Conservation (phyloP, 2,888 invertebrate species). For the Melieria picta region DNA sequence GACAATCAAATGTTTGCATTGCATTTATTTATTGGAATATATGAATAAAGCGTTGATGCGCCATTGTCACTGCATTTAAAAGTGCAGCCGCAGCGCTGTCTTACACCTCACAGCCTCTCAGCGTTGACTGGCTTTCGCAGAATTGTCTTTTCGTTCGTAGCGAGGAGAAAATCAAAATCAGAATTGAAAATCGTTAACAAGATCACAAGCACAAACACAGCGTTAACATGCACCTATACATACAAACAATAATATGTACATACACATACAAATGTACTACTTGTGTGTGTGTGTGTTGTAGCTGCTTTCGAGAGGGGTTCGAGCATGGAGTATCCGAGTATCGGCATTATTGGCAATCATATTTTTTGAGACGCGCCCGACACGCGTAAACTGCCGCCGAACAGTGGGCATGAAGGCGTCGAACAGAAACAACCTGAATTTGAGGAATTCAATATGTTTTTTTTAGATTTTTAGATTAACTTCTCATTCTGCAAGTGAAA, state of each 20-base stretch:
- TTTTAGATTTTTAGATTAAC: no score
- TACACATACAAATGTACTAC: background rate
- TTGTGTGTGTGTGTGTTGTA: background rate
- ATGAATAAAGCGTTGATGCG: slow-evolving; percentile 58
- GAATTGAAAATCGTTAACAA: slow-evolving; percentile 60
- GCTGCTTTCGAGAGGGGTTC: background rate
- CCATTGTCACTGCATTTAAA: slow-evolving; percentile 32
- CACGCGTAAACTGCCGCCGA: background rate
- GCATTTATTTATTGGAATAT: slow-evolving; percentile 61
- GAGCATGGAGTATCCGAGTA: no score
- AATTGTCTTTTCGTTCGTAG: slow-evolving; percentile 30
- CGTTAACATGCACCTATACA: background rate
- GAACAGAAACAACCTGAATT: background rate
- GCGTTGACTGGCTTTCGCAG: background rate
- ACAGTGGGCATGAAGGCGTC: background rate
- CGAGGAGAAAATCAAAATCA: slow-evolving; percentile 60
- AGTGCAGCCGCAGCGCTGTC: slow-evolving; percentile 11
- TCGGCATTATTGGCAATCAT: slow-evolving; percentile 7
- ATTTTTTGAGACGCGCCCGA: slow-evolving; percentile 18
- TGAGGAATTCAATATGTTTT: no score
- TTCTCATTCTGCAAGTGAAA: background rate
- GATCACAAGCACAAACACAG: slow-evolving; percentile 46
- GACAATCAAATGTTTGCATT: slow-evolving; percentile 63
- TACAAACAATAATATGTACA: background rate
- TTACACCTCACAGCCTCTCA: background rate